phyloP scores from a whole-genome alignment of 64 coral and sea anemone species.

The Platygyra sinensis region DNA sequence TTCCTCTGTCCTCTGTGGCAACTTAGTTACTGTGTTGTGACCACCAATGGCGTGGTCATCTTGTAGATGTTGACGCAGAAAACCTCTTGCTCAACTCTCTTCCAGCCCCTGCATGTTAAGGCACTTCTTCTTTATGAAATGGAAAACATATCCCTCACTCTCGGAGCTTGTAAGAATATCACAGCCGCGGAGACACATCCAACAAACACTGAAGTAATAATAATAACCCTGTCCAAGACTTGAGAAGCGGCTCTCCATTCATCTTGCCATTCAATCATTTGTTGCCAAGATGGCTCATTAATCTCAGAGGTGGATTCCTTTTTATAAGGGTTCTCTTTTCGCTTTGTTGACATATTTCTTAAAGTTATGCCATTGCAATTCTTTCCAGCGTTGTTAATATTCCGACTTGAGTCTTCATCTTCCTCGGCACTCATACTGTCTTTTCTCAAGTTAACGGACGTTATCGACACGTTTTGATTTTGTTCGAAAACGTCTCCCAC shows the following conservation, averaged over 20 bases:
- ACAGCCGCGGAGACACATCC: conserved; percentile 48
- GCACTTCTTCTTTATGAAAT: background rate
- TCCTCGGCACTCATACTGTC: background rate
- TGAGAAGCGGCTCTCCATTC: conserved; percentile 76
- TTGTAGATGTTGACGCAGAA: no score
- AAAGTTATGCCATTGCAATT: conserved; percentile 1
- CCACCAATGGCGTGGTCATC: no score
- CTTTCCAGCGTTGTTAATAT: background rate
- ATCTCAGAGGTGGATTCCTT: background rate
- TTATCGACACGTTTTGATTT: background rate
- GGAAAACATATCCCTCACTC: conserved; percentile 41
- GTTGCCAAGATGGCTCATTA: background rate
- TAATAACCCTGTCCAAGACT: conserved; percentile 79
- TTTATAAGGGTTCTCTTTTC: background rate
- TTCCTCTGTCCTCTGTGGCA: no score
- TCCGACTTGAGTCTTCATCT: background rate
- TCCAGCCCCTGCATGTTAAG: background rate
- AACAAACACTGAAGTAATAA: conserved; percentile 41
- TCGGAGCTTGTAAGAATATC: conserved; percentile 82
- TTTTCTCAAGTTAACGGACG: background rate
- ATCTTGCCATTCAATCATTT: conserved; percentile 67
- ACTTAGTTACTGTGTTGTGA: no score
- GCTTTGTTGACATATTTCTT: background rate
- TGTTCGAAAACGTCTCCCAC: conserved; percentile 32
- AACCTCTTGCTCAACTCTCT: no score